Evolutionary conservation across 1,140 invertebrate genomes (phyloP).

Genomic region (Anthonomus grandis): DNA sequence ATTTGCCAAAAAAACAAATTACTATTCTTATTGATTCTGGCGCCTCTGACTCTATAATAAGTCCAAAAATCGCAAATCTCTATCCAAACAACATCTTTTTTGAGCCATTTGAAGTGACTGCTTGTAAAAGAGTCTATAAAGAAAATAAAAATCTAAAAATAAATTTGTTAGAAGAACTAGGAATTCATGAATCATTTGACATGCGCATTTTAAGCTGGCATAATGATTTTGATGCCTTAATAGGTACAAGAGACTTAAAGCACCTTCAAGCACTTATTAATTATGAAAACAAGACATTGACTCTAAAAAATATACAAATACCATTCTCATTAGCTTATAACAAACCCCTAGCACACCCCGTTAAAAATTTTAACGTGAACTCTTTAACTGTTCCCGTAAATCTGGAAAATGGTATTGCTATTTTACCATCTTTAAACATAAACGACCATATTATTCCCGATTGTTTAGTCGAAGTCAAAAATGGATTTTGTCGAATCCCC

Average conservation of each 20-base stretch:
- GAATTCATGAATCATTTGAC: background rate
- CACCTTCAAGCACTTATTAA: slow-evolving; percentile 2
- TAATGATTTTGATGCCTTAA: slow-evolving; percentile 15
- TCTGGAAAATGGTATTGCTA: slow-evolving; percentile 1
- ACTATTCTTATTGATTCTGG: too few species aligned
- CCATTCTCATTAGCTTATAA: slow-evolving; percentile 20
- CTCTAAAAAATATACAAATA: slow-evolving; percentile 8
- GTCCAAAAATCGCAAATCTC: background rate
- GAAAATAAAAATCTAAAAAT: slow-evolving; percentile 13
- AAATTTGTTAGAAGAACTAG: slow-evolving; percentile 5
- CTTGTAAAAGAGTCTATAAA: slow-evolving; percentile 4
- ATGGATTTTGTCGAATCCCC: slow-evolving; percentile 10
- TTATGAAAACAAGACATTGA: slow-evolving; percentile 11
- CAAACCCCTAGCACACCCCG: slow-evolving; percentile 5
- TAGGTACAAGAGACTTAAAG: slow-evolving; percentile 6
- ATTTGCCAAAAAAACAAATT: background rate
- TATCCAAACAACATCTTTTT: slow-evolving; percentile 8
- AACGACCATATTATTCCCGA: slow-evolving; percentile 10
- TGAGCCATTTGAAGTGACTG: slow-evolving; percentile 12
- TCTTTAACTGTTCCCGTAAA: slow-evolving; percentile 12
- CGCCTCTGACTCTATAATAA: slow-evolving; percentile 3
- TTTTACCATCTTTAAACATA: slow-evolving; percentile 19
- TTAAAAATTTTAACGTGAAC: slow-evolving; percentile 6
- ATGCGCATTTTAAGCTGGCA: slow-evolving; percentile 12
- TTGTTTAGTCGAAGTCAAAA: slow-evolving; percentile 7